Base-by-base conservation (phyloP, 2,888 invertebrate genomes). In the Pammene aurita region DNA sequence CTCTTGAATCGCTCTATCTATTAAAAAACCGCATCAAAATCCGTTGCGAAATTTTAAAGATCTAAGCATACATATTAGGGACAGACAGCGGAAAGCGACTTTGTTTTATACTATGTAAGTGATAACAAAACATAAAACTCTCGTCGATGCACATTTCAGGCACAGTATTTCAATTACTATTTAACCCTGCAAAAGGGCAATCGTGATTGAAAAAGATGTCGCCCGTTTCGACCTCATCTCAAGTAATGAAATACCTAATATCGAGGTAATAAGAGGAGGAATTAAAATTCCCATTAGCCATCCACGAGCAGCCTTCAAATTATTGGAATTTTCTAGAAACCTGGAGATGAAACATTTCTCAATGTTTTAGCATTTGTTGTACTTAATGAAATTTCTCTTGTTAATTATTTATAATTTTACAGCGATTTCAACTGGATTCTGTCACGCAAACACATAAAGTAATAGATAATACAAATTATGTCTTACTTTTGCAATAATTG, bases 231-330 rank as follows among this genome's bases (percentile, higher is more conserved):
- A 50, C 13, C 61, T 61, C 35, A 50, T 50, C 44, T 18, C 16
- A 13, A 61, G 13, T 48, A 48, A 61, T 61, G 35, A 38, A 61
- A 61, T 61, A 61, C 38, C 48, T 50, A 38, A 50, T 48, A 35
- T 7, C 35, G n/a, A 42, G 18, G 57, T 58, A 58, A 58, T 58
- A 58, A 44, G 57, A 42, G 26, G 1, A 61, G 61, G 48, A 61
- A 61, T 61, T 50, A 50, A 48, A 50, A 18, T 61, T 61, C 18
- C 48, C 48, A 50, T 50, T 50, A 50, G 38, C 35, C 35, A 48
- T 16, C 35, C 41, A 18, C 13, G 42, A 26, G 38, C 18, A 2
- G 16, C 38, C 14, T 56, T 38, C 14, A 58, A 13, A 48, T 46
- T 48, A 61, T 48, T 61, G 61, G 61, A 60, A 16, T 50, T 61